Evolutionary conservation across 2,797 vertebrate species (phyloP).

Genomic region (Thripadectes ignobilis): DNA sequence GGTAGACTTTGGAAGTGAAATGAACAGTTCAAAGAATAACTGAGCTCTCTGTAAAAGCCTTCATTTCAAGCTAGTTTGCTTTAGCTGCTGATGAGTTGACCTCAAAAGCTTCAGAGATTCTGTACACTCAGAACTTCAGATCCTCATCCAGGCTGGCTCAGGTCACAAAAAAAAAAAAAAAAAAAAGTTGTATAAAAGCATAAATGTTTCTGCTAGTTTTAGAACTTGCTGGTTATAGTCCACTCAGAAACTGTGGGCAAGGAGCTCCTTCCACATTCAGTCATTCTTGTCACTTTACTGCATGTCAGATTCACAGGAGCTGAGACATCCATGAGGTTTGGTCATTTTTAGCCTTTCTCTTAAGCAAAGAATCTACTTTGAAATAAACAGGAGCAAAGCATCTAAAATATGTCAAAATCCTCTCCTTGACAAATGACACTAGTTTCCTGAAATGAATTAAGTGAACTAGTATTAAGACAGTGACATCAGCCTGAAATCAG

Average conservation of each 20-base stretch:
- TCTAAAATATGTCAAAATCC: not conserved
- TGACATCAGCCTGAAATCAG: not conserved
- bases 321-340: not conserved
- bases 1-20: not conserved
- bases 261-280: not conserved
- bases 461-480: not conserved
- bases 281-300: not conserved
- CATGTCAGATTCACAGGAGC: not conserved
- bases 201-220: constrained; percentile 32
- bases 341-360: not conserved
- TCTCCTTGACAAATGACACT: not conserved
- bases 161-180: not conserved
- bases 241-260: not conserved
- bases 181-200: not conserved
- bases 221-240: not conserved
- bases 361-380: not conserved
- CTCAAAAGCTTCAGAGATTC: constrained; percentile 35
- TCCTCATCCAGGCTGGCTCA: not conserved
- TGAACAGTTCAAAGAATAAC: not conserved
- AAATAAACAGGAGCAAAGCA: not conserved
- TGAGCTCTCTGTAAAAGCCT: constrained; percentile 4
- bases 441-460: not conserved
- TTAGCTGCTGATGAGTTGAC: not conserved
- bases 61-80: not conserved
- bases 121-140: constrained; percentile 14